A percentile compares a stretch with the other conserved stretches of the same genome.
Conservation (phyloP, 2,888 invertebrate genomes). For the Microplitis manilae region DNA sequence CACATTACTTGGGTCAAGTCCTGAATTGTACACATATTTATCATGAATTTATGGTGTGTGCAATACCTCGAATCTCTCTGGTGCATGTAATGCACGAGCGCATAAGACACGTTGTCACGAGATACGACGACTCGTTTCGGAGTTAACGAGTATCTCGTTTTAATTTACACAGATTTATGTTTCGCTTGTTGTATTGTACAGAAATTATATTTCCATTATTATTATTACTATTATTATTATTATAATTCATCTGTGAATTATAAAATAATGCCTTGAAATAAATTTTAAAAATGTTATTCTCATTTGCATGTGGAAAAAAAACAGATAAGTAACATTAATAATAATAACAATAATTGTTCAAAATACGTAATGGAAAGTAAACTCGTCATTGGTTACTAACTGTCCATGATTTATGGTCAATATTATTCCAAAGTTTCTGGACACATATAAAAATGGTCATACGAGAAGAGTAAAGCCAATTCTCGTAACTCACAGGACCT, state of each 20-base stretch:
- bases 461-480: neutral
- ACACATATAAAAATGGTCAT: conserved; percentile 6
- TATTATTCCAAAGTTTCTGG: neutral
- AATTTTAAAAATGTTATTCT: neutral
- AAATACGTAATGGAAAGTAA: neutral
- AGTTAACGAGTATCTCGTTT: conserved; percentile 38
- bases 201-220: neutral
- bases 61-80: conserved; percentile 24
- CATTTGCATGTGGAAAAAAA: neutral
- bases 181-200: conserved; percentile 27
- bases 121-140: conserved; percentile 39
- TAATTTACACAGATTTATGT: conserved; percentile 40
- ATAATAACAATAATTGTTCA: neutral
- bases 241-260: neutral
- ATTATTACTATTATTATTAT: neutral
- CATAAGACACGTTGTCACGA: conserved; percentile 38
- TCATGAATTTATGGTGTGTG: conserved; percentile 35
- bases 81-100: conserved; percentile 33
- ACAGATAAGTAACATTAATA: neutral
- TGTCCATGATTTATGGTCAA: neutral
- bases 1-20: neutral
- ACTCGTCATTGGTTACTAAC: neutral
- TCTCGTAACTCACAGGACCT: conserved; percentile 14
- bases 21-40: conserved; percentile 22
- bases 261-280: neutral